phyloP scores from a whole-genome alignment of 2,113 vertebrate species.

The Macrotus californicus region DNA sequence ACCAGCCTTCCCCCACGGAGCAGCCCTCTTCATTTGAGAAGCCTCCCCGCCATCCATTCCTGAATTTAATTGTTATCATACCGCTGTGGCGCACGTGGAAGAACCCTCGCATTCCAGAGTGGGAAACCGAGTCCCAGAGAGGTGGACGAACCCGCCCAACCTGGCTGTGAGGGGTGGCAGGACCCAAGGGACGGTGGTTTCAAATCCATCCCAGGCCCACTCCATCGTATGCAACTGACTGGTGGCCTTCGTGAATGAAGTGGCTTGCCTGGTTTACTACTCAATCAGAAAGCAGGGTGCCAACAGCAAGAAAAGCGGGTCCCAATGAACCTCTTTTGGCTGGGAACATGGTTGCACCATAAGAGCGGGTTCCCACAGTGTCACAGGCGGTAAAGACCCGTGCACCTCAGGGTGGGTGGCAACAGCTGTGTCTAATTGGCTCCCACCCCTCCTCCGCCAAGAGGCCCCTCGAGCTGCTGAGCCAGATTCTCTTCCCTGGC shows the following conservation, averaged over 20 bases:
- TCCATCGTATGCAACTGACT: accelerated
- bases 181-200: no score
- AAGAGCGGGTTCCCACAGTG: neutral
- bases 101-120: neutral
- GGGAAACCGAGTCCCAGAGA: neutral
- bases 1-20: no score
- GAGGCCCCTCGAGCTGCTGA: accelerated
- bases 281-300: neutral
- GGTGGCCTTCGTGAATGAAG: neutral
- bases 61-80: neutral
- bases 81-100: neutral
- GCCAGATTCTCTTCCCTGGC: neutral
- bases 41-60: neutral
- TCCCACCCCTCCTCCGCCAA: neutral
- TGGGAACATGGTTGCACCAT: neutral
- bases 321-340: neutral
- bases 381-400: accelerated
- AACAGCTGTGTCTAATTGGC: neutral
- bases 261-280: neutral
- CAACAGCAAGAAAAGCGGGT: neutral
- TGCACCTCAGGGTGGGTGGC: neutral
- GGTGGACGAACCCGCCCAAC: neutral
- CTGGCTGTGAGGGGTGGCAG: neutral
- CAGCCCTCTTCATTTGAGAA: neutral
- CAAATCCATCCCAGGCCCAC: neutral